These are phyloP conservation scores for Sussaba pulchella DNA, from an alignment of 2,888 invertebrate genomes.

Conservation along the genomic window DNA sequence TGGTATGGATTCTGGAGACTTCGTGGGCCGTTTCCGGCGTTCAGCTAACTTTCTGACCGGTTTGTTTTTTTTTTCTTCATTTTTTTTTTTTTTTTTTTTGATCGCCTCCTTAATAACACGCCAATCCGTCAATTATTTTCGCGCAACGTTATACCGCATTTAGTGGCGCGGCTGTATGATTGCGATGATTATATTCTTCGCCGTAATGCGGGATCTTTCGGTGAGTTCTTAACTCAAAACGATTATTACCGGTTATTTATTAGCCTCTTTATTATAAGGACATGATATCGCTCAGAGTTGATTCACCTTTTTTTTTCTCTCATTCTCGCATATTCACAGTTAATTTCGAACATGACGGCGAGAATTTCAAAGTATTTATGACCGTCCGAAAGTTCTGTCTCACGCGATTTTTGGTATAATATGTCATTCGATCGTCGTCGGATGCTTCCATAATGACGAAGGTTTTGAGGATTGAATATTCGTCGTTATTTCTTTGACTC, in stretches of 20 bases:
- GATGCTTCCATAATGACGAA: not conserved
- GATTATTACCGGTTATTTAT: slow-evolving; percentile 64
- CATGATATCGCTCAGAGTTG: slow-evolving; percentile 41
- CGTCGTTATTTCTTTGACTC: not conserved
- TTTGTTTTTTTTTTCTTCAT: slow-evolving; percentile 43
- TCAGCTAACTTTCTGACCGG: slow-evolving; percentile 64
- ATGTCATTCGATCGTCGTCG: slow-evolving; percentile 1
- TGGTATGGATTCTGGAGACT: slow-evolving; percentile 44
- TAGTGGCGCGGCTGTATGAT: not conserved
- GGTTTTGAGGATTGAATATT: not conserved
- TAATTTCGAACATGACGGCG: slow-evolving; percentile 47
- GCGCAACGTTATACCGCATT: slow-evolving; percentile 19
- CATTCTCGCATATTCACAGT: slow-evolving; percentile 53
- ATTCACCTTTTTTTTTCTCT: not conserved
- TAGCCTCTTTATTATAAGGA: slow-evolving; percentile 58
- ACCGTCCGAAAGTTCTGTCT: slow-evolving; percentile 9
- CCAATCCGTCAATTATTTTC: slow-evolving; percentile 66
- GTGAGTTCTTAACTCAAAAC: slow-evolving; percentile 60
- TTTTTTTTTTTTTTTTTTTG: slow-evolving; percentile 41
- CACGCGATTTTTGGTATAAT: slow-evolving; percentile 4
- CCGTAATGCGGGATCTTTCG: slow-evolving; percentile 40
- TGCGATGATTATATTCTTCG: slow-evolving; percentile 36
- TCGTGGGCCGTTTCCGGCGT: slow-evolving; percentile 57
- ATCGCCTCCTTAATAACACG: slow-evolving; percentile 61
- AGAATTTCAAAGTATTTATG: slow-evolving; percentile 40